Base-by-base conservation (phyloP, 2,797 vertebrate species). In the Ptychadena robeensis region DNA sequence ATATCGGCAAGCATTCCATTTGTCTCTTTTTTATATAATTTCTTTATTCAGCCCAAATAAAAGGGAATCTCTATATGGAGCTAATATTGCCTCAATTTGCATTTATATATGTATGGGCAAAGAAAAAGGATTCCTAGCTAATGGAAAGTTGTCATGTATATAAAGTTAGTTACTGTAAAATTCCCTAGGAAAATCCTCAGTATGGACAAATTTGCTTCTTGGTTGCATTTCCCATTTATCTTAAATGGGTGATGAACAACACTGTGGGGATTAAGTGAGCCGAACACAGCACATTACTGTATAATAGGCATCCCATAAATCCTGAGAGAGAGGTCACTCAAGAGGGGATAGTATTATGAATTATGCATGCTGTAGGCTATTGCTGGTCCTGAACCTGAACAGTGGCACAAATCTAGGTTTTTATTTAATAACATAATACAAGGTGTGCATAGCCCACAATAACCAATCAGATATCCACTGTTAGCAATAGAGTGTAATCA, bases 301-400 rank as follows among this genome's bases (percentile, higher is more conserved):
- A 34, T 77, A 77, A 77, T 44, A 77, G 74, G 63, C 25, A 76
- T 76, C 59, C 73, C 63, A 77, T 77, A 66, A 66, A 44, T 77
- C 74, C 74, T 77, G 22, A 48, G 34, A 63, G 11, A 74, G 59
- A 67, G 74, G 63, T 77, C 38, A 44, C 38, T 34, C 38, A 67
- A 37, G 35, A 65, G 38, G 74, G 64, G 61, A 66, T 44, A 66
- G 28, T 65, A 32, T 44, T 67, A 77, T 44, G 38, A 76, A 65
- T 76, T 64, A 76, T 44, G 30, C 18, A 76, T 65, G 28, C 34
- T 35, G 27, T 25, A 65, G 61, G 27, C 22, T 63, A 22, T n/a
- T 38, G 27, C 59, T 11, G 59, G 10, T 44, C 15, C 61, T 6
- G 30, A 44, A 75, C 14, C 9, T 64, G 7, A 64, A 38, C 8